phyloP scores from a whole-genome alignment of 2,888 invertebrate genomes.

The Callosobruchus maculatus region DNA sequence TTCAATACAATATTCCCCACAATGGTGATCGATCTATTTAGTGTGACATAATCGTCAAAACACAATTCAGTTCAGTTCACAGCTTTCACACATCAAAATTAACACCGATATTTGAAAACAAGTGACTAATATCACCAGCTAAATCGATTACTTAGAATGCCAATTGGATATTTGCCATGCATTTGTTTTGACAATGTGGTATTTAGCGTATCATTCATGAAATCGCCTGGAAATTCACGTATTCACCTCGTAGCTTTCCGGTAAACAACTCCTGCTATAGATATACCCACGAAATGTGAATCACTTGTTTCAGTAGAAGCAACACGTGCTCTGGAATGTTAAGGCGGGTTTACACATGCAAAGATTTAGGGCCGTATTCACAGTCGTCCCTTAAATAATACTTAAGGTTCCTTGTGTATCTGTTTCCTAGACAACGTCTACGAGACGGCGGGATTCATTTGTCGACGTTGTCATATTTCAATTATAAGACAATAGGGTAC shows the following conservation, averaged over 20 bases:
- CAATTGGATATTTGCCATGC: neutral
- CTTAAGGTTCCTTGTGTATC: too few species aligned
- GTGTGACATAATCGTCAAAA: neutral
- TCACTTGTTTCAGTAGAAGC: neutral
- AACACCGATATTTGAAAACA: neutral
- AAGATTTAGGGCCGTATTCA: too few species aligned
- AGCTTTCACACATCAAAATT: neutral
- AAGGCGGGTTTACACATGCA: too few species aligned
- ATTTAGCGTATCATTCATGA: neutral
- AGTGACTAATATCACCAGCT: too few species aligned
- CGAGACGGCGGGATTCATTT: too few species aligned
- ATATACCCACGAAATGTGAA: neutral
- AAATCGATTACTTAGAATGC: neutral
- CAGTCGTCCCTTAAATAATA: too few species aligned
- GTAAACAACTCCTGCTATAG: neutral
- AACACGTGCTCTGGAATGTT: too few species aligned
- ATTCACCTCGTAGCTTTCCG: neutral
- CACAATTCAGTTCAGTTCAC: neutral
- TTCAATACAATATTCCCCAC: too few species aligned
- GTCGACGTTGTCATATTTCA: too few species aligned
- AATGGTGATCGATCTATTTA: neutral
- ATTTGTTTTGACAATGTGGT: neutral
- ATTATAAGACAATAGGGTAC: too few species aligned
- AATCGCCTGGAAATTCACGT: neutral
- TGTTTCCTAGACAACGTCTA: too few species aligned